phyloP scores from a whole-genome alignment of 2,888 invertebrate species.

The Byasa hedistus region DNA sequence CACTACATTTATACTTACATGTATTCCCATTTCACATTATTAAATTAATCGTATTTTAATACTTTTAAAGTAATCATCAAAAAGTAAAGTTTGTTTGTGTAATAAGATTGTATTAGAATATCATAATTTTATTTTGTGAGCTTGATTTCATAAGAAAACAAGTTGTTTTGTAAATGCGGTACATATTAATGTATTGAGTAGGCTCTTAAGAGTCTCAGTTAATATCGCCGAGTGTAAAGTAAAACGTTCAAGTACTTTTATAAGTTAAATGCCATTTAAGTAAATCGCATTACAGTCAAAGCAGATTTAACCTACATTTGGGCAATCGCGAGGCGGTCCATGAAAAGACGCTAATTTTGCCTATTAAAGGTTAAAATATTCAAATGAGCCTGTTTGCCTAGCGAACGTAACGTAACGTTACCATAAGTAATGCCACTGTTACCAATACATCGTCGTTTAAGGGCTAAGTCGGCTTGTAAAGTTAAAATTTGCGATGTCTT shows the following conservation, averaged over 20 bases:
- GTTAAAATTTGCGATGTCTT: conserved; percentile 26
- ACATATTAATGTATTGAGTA: too few species aligned
- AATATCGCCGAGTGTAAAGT: neutral
- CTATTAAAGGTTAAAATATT: conserved; percentile 39
- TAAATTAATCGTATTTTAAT: too few species aligned
- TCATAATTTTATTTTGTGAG: too few species aligned
- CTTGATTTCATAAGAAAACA: too few species aligned
- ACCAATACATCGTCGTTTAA: conserved; percentile 24
- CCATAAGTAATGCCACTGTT: conserved; percentile 26
- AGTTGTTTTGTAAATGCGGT: too few species aligned
- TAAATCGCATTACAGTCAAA: conserved; percentile 21
- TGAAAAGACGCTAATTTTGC: conserved; percentile 30
- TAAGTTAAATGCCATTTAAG: conserved; percentile 18
- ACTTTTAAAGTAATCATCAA: too few species aligned
- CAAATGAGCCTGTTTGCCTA: conserved; percentile 40
- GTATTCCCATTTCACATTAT: too few species aligned
- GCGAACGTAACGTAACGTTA: conserved; percentile 26
- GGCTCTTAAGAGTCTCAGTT: neutral
- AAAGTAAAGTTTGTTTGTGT: too few species aligned
- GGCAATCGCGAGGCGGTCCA: conserved; percentile 23
- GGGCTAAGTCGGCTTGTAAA: conserved; percentile 15
- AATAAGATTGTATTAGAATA: too few species aligned
- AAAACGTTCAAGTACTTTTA: conserved; percentile 14
- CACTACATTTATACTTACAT: too few species aligned
- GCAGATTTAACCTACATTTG: conserved; percentile 27